These are phyloP conservation scores for Tapera naevia DNA, from an alignment of 2,797 vertebrate genomes.

Conservation along the genomic window DNA sequence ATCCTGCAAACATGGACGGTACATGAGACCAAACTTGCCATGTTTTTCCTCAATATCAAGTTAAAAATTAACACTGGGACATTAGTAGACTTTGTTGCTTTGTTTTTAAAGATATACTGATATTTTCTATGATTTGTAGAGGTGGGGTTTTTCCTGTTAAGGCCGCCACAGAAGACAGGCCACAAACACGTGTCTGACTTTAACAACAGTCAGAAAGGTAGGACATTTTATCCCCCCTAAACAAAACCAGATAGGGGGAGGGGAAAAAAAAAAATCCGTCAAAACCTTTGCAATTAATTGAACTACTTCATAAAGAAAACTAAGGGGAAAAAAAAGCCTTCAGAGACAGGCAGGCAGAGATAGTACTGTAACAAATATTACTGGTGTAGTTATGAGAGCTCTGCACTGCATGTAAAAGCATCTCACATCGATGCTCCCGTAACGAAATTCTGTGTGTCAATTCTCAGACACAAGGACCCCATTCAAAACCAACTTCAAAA, in stretches of 20 bases:
- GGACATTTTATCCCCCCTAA: not conserved
- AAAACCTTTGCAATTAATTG: not conserved
- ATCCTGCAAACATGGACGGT: not conserved
- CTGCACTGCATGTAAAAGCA: not conserved
- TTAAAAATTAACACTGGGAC: not conserved
- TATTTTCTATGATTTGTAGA: not conserved
- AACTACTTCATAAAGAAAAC: not conserved
- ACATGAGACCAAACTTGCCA: not conserved
- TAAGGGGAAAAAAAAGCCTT: not conserved
- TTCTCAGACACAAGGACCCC: not conserved
- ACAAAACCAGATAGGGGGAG: not conserved
- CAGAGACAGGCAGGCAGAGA: not conserved
- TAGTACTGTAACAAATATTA: not conserved
- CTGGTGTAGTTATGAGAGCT: not conserved
- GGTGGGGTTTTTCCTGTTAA: not conserved
- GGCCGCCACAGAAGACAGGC: not conserved
- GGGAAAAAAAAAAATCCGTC: not conserved
- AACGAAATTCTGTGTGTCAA: not conserved
- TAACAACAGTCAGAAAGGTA: not conserved
- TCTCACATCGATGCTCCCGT: accelerated
- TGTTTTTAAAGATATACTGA: not conserved
- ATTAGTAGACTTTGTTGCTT: not conserved
- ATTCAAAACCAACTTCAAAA: not conserved
- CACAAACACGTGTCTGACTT: not conserved
- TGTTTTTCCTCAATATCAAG: not conserved